These are phyloP conservation scores for Actinernus sp. DNA, from an alignment of 92 coral and sea anemone species.

Conservation along the genomic window DNA sequence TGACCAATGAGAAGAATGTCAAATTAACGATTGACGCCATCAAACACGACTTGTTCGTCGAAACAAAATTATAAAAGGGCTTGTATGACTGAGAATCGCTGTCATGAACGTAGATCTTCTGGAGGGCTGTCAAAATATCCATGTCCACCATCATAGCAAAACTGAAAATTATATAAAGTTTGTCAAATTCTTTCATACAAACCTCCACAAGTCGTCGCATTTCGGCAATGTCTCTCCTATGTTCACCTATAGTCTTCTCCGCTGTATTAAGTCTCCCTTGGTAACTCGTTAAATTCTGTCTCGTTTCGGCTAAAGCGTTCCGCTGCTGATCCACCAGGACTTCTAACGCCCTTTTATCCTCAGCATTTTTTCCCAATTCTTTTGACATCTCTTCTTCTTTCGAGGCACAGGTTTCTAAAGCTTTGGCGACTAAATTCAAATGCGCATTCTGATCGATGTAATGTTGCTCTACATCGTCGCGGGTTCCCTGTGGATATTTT, in stretches of 20 bases:
- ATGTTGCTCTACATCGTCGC: slow-evolving; percentile 59
- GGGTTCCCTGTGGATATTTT: slow-evolving; percentile 73
- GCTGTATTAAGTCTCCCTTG: slow-evolving; percentile 42
- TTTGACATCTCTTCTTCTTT: slow-evolving; percentile 4
- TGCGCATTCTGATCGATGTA: slow-evolving; percentile 46
- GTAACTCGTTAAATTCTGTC: slow-evolving; percentile 26
- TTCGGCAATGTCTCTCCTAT: slow-evolving; percentile 45
- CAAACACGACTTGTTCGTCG: too few species aligned
- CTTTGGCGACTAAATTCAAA: slow-evolving; percentile 40
- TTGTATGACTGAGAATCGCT: too few species aligned
- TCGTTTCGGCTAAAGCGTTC: slow-evolving; percentile 36
- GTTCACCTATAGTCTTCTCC: slow-evolving; percentile 50
- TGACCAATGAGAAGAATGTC: too few species aligned
- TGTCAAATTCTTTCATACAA: neutral
- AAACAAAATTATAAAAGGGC: too few species aligned
- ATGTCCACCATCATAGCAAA: neutral
- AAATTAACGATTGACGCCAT: too few species aligned
- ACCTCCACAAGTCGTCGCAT: slow-evolving; percentile 28
- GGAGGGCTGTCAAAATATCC: neutral
- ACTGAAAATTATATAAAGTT: neutral
- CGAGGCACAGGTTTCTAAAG: neutral
- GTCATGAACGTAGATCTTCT: too few species aligned
- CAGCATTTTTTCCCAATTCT: slow-evolving; percentile 12
- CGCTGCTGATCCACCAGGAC: slow-evolving; percentile 40
- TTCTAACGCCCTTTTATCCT: slow-evolving; percentile 21